Conservation (phyloP, 2,113 vertebrate species). For the Lepisosteus oculatus region DNA sequence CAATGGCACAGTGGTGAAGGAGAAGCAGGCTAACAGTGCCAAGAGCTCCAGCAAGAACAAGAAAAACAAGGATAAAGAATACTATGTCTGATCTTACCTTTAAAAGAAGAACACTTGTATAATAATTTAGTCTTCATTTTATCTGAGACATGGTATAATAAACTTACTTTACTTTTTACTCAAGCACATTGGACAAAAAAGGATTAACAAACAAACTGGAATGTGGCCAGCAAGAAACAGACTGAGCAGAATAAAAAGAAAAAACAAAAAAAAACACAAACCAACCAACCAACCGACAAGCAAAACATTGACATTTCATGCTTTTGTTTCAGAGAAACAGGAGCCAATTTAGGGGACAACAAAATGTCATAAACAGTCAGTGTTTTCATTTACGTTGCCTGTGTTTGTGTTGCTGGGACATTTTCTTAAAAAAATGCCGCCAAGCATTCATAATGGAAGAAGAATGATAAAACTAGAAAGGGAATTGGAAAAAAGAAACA, state of each 20-base stretch:
- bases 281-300: slow-evolving; percentile 35
- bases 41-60: slow-evolving; percentile 93
- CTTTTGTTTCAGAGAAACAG: slow-evolving; percentile 78
- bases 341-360: slow-evolving; percentile 50
- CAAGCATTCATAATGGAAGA: slow-evolving; percentile 78
- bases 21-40: slow-evolving; percentile 86
- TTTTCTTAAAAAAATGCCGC: slow-evolving; percentile 73
- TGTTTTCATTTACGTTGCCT: slow-evolving; percentile 90
- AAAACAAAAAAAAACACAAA: slow-evolving; percentile 41
- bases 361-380: slow-evolving; percentile 73
- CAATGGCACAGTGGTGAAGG: slow-evolving; percentile 94
- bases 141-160: slow-evolving; percentile 83
- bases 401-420: slow-evolving; percentile 89
- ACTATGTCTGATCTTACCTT: slow-evolving; percentile 90
- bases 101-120: slow-evolving; percentile 77
- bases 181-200: slow-evolving; percentile 71
- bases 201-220: slow-evolving; percentile 65
- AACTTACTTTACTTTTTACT: slow-evolving; percentile 81
- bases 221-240: slow-evolving; percentile 75
- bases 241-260: slow-evolving; percentile 65
- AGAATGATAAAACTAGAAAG: slow-evolving; percentile 65
- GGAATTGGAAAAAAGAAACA: slow-evolving; percentile 55
- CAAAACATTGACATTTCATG: slow-evolving; percentile 60
- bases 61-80: slow-evolving; percentile 99
- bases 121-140: slow-evolving; percentile 91